Conservation (phyloP, 1,140 invertebrate species). For the Hylyphantes graminicola region DNA sequence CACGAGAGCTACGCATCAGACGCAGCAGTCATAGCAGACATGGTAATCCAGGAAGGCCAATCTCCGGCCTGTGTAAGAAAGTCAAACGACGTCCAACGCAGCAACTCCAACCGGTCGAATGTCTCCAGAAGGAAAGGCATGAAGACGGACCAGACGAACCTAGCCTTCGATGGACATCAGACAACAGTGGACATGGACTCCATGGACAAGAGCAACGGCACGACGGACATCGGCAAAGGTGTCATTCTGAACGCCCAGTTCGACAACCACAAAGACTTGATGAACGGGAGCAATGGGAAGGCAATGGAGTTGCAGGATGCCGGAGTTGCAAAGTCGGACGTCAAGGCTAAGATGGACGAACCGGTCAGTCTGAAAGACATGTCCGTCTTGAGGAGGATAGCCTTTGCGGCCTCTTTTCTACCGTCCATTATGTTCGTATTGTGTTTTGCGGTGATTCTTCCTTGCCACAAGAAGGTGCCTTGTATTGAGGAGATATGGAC, state of each 20-base stretch:
- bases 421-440: slow-evolving; percentile 44
- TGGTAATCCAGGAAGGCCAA: neutral
- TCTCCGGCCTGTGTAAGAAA: slow-evolving; percentile 1
- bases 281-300: neutral
- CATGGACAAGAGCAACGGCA: neutral
- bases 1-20: slow-evolving; percentile 40
- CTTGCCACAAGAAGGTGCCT: slow-evolving; percentile 18
- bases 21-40: slow-evolving; percentile 36
- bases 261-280: neutral
- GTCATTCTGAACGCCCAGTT: slow-evolving; percentile 48
- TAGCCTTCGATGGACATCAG: neutral
- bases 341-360: neutral
- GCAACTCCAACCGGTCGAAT: neutral
- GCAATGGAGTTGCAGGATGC: neutral
- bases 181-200: neutral
- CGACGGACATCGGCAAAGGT: slow-evolving; percentile 21
- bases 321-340: neutral
- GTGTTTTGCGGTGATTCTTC: slow-evolving; percentile 46
- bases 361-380: slow-evolving; percentile 1
- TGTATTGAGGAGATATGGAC: slow-evolving; percentile 23
- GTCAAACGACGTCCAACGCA: neutral
- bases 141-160: neutral
- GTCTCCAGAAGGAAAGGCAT: neutral
- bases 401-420: slow-evolving; percentile 33
- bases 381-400: slow-evolving; percentile 26